These are phyloP conservation scores for Cydia splendana DNA, from an alignment of 1,140 invertebrate genomes.

Conservation along the genomic window DNA sequence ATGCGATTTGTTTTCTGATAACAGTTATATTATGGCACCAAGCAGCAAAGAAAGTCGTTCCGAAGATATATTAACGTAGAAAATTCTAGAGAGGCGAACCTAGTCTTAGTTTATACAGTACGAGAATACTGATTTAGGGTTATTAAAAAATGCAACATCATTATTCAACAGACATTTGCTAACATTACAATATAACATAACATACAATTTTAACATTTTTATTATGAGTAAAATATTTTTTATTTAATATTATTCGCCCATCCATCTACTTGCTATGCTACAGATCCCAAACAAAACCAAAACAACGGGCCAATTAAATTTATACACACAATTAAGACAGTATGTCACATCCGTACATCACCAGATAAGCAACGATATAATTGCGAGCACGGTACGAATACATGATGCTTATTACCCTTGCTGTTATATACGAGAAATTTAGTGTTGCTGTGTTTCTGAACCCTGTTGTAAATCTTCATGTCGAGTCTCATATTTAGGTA, in stretches of 20 bases:
- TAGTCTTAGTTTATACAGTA: background rate
- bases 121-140: background rate
- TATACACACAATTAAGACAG: conserved; percentile 30
- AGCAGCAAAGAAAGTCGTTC: conserved; percentile 18
- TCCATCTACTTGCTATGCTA: background rate
- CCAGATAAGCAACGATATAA: conserved; percentile 30
- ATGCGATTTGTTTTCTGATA: background rate
- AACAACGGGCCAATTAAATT: conserved; percentile 3
- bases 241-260: background rate
- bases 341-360: conserved; percentile 31
- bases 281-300: conserved; percentile 1
- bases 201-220: no score
- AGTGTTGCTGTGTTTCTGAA: background rate
- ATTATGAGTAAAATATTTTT: no score
- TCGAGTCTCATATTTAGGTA: no score
- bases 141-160: background rate
- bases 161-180: no score
- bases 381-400: conserved; percentile 21
- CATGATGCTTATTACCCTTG: conserved; percentile 15
- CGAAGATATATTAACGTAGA: conserved; percentile 20
- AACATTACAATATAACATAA: no score
- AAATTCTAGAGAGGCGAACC: background rate
- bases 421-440: background rate
- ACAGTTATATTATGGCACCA: background rate
- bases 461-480: background rate